Conservation (phyloP, 2,113 vertebrate species). For the Entomyzon cyanotis region DNA sequence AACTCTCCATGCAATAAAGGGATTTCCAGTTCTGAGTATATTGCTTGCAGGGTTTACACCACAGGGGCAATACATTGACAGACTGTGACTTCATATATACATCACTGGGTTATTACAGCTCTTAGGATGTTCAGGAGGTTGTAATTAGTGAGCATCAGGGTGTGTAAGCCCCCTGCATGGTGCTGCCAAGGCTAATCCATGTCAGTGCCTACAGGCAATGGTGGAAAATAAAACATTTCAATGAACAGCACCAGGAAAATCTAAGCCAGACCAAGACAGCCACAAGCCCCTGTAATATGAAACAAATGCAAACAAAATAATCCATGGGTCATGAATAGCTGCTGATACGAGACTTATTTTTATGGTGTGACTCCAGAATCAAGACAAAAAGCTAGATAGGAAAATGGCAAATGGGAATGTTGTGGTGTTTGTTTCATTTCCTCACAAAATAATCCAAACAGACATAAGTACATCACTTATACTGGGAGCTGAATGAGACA, state of each 20-base stretch:
- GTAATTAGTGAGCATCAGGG: slow-evolving; percentile 57
- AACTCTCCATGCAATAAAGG: background rate
- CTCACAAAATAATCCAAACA: background rate
- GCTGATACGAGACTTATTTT: background rate
- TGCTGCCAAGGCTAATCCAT: slow-evolving; percentile 50
- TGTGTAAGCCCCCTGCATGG: background rate
- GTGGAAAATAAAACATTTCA: slow-evolving; percentile 44
- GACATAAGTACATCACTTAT: background rate
- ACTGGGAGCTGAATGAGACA: background rate
- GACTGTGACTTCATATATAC: background rate
- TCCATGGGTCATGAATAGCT: background rate
- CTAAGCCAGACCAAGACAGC: background rate
- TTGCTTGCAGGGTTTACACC: slow-evolving; percentile 17
- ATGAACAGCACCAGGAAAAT: slow-evolving; percentile 5
- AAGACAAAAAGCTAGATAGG: background rate
- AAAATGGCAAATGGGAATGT: background rate
- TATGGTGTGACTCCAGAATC: background rate
- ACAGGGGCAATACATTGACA: slow-evolving; percentile 17
- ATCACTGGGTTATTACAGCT: slow-evolving; percentile 21
- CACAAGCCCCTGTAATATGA: background rate
- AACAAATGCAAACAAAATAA: background rate
- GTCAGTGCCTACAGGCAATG: slow-evolving; percentile 27
- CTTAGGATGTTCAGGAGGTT: slow-evolving; percentile 38
- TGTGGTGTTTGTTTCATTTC: background rate
- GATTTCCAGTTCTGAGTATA: slow-evolving; percentile 5